Conservation (phyloP, 2,888 invertebrate genomes). For the Luperina testacea region DNA sequence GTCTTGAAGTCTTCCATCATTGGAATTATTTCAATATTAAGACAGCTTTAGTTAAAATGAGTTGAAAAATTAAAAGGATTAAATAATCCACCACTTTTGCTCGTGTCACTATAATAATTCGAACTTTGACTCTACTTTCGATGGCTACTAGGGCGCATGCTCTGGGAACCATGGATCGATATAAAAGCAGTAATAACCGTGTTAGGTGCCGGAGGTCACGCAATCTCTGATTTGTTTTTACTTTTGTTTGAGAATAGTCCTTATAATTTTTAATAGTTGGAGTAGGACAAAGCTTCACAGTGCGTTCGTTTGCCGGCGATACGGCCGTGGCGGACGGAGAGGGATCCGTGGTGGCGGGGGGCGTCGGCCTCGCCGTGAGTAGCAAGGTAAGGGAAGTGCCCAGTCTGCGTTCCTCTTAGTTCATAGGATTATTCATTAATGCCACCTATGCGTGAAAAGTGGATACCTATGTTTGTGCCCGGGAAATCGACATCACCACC, state of each 20-base stretch:
- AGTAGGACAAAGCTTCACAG: constrained; percentile 68
- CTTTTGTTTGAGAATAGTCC: constrained; percentile 56
- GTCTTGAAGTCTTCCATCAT: background rate
- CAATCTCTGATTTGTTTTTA: constrained; percentile 58
- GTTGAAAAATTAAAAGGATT: background rate
- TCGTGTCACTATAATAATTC: background rate
- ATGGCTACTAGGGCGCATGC: constrained; percentile 65
- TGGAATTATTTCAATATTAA: background rate
- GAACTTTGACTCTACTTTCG: constrained; percentile 2
- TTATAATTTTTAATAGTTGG: constrained; percentile 57
- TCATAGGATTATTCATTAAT: constrained; percentile 36
- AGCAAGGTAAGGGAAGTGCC: constrained; percentile 80
- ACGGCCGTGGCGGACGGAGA: constrained; percentile 87
- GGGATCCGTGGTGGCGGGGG: constrained; percentile 83
- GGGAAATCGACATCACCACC: constrained; percentile 8
- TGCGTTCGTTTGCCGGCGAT: constrained; percentile 72
- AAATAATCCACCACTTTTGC: background rate
- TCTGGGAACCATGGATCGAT: constrained; percentile 64
- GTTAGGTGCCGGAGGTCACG: constrained; percentile 66
- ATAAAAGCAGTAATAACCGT: constrained; percentile 37
- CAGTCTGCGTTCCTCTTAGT: constrained; percentile 24
- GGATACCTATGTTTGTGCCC: constrained; percentile 7
- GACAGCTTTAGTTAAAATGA: background rate
- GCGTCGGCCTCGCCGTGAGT: constrained; percentile 89
- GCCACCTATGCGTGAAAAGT: constrained; percentile 27